These are phyloP conservation scores for Panagrolaimus sp. DNA, from an alignment of 1,140 invertebrate genomes.

Conservation along the genomic window DNA sequence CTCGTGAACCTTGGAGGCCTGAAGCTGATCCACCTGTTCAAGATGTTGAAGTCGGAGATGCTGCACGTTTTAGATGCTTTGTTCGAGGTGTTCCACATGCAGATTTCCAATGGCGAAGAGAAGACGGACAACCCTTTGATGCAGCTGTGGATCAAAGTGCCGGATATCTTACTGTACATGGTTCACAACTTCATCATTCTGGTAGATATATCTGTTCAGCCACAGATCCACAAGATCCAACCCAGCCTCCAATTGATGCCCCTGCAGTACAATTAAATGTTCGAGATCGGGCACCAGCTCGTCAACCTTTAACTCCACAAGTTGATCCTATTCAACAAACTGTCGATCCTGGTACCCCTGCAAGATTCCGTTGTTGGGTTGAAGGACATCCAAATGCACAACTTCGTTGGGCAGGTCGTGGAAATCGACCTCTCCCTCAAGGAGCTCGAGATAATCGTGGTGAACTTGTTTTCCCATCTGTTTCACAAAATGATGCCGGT, in stretches of 20 bases:
- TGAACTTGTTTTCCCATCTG: slow-evolving; percentile 45
- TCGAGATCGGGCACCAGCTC: slow-evolving; percentile 22
- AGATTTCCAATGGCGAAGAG: slow-evolving; percentile 47
- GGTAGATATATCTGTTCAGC: slow-evolving; percentile 54
- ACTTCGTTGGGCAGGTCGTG: slow-evolving; percentile 38
- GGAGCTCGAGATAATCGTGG: slow-evolving; percentile 49
- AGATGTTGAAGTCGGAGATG: slow-evolving; percentile 44
- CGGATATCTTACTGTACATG: slow-evolving; percentile 39
- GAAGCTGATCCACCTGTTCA: slow-evolving; percentile 53
- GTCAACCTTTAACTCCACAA: slow-evolving; percentile 35
- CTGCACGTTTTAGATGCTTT: slow-evolving; percentile 56
- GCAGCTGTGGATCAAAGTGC: slow-evolving; percentile 34
- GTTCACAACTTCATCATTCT: slow-evolving; percentile 27
- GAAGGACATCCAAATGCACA: slow-evolving; percentile 53
- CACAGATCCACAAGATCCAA: slow-evolving; percentile 46
- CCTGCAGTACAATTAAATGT: slow-evolving; percentile 39
- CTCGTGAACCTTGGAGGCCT: slow-evolving; percentile 42
- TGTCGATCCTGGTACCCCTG: slow-evolving; percentile 44
- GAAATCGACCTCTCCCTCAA: slow-evolving; percentile 38
- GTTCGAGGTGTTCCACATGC: slow-evolving; percentile 56
- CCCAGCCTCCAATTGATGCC: slow-evolving; percentile 35
- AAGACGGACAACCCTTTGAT: slow-evolving; percentile 47
- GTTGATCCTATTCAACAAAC: slow-evolving; percentile 47
- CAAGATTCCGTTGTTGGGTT: slow-evolving; percentile 51
- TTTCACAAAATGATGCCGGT: slow-evolving; percentile 40